phyloP scores from a whole-genome alignment of 2,113 vertebrate species.

The Cryptotis parvus region DNA sequence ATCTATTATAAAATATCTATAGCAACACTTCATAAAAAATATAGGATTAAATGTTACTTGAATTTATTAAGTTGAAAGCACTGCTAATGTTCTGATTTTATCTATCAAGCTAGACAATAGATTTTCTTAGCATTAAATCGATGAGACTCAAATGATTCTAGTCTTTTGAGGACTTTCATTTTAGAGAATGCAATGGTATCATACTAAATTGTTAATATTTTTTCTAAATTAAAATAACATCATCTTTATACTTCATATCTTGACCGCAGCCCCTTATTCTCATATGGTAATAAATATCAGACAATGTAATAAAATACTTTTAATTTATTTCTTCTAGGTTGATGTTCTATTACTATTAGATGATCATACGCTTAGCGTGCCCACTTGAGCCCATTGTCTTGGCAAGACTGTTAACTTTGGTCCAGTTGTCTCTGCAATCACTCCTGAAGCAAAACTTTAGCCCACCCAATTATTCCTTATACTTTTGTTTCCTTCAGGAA shows the following conservation, averaged over 20 bases:
- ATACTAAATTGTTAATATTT: conserved; percentile 6
- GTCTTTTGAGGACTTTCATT: background rate
- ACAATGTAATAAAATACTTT: background rate
- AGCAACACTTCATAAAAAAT: background rate
- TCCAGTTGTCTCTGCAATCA: too few species aligned
- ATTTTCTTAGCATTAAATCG: background rate
- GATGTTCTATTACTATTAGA: background rate
- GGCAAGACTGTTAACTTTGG: rapidly evolving
- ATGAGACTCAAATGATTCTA: background rate
- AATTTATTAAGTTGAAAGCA: background rate
- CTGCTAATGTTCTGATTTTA: background rate
- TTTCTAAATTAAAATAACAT: background rate
- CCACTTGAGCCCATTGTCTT: background rate
- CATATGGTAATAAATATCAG: background rate
- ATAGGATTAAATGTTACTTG: background rate
- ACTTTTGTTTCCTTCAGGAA: too few species aligned
- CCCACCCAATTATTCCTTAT: background rate
- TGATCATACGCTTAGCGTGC: background rate
- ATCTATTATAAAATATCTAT: background rate
- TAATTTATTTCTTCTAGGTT: background rate
- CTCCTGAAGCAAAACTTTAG: background rate
- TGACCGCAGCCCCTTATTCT: background rate
- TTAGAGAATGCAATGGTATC: background rate
- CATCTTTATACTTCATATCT: background rate
- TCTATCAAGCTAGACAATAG: background rate